Conservation (phyloP, 2,888 invertebrate genomes). For the Platycnemis pennipes region DNA sequence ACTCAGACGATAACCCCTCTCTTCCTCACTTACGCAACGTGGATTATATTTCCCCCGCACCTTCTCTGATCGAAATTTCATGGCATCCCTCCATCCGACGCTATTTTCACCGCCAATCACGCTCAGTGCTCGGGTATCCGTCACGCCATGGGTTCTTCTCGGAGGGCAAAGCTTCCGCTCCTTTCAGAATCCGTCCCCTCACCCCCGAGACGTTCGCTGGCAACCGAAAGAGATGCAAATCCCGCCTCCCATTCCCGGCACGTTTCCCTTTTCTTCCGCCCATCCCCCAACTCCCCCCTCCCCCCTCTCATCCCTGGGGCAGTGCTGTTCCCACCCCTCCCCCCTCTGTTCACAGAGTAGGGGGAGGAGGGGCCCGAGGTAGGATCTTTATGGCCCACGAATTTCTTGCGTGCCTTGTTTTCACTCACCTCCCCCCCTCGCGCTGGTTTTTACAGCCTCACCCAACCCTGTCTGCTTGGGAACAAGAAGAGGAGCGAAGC, state of each 20-base stretch:
- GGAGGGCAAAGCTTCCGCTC: not conserved
- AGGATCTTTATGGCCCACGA: conserved; percentile 32
- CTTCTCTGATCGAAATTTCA: too few relatives aligned
- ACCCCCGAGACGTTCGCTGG: not conserved
- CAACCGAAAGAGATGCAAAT: conserved; percentile 20
- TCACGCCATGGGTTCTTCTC: not conserved
- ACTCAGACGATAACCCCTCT: not conserved
- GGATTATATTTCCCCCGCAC: too few relatives aligned
- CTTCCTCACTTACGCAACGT: too few relatives aligned
- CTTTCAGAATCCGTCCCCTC: not conserved
- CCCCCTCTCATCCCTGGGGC: not conserved
- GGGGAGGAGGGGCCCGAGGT: not conserved
- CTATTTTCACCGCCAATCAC: not conserved
- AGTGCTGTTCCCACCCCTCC: too few relatives aligned
- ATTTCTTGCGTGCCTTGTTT: not conserved
- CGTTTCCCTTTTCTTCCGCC: not conserved
- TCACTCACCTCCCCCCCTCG: not conserved
- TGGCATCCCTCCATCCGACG: not conserved
- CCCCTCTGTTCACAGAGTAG: not conserved
- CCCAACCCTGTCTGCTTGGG: not conserved
- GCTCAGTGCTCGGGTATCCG: not conserved
- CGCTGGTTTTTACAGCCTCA: not conserved
- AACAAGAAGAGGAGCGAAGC: not conserved
- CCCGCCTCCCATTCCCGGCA: conserved; percentile 20
- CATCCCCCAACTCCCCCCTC: not conserved